Evolutionary conservation across 2,797 vertebrate genomes (phyloP).

Genomic region (Micromesistius poutassou): DNA sequence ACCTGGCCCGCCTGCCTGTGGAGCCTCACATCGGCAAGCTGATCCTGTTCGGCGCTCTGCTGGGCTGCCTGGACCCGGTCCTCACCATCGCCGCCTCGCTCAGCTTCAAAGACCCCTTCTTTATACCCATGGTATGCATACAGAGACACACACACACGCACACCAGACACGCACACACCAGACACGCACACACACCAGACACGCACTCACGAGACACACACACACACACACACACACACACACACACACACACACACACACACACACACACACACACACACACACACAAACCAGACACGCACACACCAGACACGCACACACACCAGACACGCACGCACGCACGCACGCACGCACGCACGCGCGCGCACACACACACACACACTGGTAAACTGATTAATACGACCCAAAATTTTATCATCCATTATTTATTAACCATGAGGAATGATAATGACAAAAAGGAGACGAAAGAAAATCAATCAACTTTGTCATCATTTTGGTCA

Average conservation of each 20-base stretch:
- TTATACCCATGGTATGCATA: slow-evolving; percentile 88
- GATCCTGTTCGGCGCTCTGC: slow-evolving; percentile 94
- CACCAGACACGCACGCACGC: no score
- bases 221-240: not conserved
- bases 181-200: not conserved
- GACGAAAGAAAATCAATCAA: not conserved
- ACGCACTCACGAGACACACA: slow-evolving; percentile 12
- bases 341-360: no score
- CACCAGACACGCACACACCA: no score
- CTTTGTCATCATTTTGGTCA: not conserved
- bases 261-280: no score
- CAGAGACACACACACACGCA: no score
- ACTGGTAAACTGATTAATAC: no score
- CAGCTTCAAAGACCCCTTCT: slow-evolving; percentile 98
- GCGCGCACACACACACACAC: no score
- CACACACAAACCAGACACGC: no score
- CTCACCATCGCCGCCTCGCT: slow-evolving; percentile 96
- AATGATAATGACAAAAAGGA: not conserved
- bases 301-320: no score
- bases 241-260: not conserved
- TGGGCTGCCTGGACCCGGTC: slow-evolving; percentile 93
- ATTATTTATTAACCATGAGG: not conserved
- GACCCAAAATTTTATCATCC: not conserved
- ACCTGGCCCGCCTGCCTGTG: slow-evolving; percentile 90
- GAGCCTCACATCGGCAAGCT: slow-evolving; percentile 97